Evolutionary conservation across 2,888 invertebrate genomes (phyloP), one percentile per base, ranked within the genome.

Genomic region (Eupithecia insigniata): DNA sequence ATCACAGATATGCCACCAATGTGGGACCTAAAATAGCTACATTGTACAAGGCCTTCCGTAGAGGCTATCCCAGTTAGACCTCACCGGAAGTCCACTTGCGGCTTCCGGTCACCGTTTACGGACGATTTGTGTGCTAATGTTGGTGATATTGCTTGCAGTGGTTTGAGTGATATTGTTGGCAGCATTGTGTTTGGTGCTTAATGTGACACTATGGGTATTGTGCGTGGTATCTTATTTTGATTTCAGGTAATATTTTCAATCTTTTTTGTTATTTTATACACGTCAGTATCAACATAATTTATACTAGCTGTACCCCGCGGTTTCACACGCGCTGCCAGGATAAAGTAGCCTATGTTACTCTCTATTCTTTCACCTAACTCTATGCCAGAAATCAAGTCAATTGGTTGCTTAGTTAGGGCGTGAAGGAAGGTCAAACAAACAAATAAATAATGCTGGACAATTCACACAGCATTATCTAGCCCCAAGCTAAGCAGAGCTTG

Each of bases 51-150:
- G 61, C 72, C 69, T 72, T 67, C 69, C 39, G 67, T 62, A n/a
- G 58, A 62, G 30, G 55, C 69, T 64, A 55, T 61, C 55, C 70
- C 71, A 74, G 76, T 74, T 69, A 70, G 72, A 72, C 68, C 76
- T 39, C 72, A 62, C 87, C 84, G 80, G 84, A 86, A 84, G 51
- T 70, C 60, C 72, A 70, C 58, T 74, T 77, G 72, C 76, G 82
- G 85, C 75, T 87, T 91, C 91, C 91, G 89, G 85, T 78, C 74
- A 74, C 78, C 84, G 76, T 79, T 81, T 85, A 84, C 69, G 70
- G 78, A 67, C 78, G 78, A 83, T 85, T 83, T 83, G 78, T 82
- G 84, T 84, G 84, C 80, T 84, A 84, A 84, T 84, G 74, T 72
- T 75, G 74, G 64, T 70, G 71, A 66, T 69, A 71, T 70, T 66